Conservation (phyloP, 2,888 invertebrate species). For the Protonemura montana region DNA sequence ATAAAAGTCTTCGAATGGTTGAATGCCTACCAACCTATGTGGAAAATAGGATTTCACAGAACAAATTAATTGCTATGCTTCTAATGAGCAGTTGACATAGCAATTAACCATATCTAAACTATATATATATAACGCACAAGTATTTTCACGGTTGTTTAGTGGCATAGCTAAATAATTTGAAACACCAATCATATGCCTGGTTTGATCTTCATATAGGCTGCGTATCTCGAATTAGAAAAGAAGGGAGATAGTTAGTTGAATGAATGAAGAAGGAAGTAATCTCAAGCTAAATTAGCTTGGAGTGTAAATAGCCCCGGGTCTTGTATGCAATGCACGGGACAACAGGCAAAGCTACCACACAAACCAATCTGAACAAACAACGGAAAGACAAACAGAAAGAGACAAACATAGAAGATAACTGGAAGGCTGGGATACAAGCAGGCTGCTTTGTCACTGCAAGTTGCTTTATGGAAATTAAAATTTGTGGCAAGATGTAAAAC, state of each 20-base stretch:
- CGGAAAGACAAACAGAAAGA: background rate
- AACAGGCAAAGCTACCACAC: background rate
- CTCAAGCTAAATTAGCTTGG: background rate
- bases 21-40: no score
- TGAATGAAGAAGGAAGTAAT: constrained; percentile 7
- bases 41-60: no score
- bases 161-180: background rate
- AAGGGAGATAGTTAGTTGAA: no score
- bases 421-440: background rate
- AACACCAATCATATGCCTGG: background rate
- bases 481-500: no score
- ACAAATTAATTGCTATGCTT: no score
- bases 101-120: no score
- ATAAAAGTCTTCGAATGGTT: no score
- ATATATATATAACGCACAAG: no score
- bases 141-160: background rate
- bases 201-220: no score
- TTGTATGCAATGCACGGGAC: background rate
- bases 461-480: no score
- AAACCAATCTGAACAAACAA: background rate
- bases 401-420: background rate
- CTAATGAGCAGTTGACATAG: no score
- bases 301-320: background rate
- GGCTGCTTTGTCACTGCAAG: background rate
- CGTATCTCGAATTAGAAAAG: background rate